Conservation (phyloP, 1,140 invertebrate genomes). For the Asbolus verrucosus region DNA sequence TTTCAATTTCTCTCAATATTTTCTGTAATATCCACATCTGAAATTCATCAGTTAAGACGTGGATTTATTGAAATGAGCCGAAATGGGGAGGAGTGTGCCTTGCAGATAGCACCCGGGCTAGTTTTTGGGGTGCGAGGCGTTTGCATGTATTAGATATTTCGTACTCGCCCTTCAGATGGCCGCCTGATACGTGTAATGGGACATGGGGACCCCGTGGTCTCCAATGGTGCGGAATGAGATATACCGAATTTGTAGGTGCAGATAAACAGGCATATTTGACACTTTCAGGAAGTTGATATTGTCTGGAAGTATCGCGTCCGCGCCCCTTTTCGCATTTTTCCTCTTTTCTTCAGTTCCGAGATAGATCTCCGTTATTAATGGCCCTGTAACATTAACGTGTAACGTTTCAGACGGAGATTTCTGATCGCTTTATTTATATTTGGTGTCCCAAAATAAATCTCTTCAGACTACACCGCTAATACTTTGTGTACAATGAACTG, state of each 20-base stretch:
- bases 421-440: too few relatives aligned
- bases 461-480: too few relatives aligned
- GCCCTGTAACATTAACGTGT: too few relatives aligned
- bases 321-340: too few relatives aligned
- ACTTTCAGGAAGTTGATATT: background rate
- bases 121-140: background rate
- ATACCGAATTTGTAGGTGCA: slow-evolving; percentile 3
- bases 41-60: slow-evolving; percentile 19
- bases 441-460: too few relatives aligned
- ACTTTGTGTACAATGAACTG: too few relatives aligned
- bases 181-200: background rate
- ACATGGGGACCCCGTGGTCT: background rate
- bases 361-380: too few relatives aligned
- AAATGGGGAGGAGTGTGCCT: background rate
- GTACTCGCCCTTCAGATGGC: background rate
- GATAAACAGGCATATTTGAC: background rate
- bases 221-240: slow-evolving; percentile 2
- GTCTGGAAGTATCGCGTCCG: background rate
- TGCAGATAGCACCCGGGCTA: background rate
- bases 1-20: slow-evolving; percentile 9
- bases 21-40: slow-evolving; percentile 4
- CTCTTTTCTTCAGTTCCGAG: too few relatives aligned
- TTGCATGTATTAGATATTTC: background rate
- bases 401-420: too few relatives aligned
- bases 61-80: slow-evolving; percentile 9